Percentiles rank a stretch among this genome's conserved stretches.
Conservation (phyloP, 2,888 invertebrate genomes). For the Torymus texanus region DNA sequence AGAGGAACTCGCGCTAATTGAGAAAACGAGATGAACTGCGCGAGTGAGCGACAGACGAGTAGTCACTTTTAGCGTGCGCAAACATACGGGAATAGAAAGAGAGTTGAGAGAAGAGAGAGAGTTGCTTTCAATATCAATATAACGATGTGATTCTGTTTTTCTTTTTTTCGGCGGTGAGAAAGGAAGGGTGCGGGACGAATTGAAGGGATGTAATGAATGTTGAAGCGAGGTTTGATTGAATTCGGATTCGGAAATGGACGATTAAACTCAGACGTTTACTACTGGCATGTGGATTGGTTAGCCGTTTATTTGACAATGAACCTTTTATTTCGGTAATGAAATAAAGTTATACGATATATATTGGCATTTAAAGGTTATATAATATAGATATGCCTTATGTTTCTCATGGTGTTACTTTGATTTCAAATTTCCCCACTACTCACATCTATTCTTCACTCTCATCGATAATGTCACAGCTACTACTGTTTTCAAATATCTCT, state of each 20-base stretch:
- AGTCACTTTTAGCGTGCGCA: conserved; percentile 43
- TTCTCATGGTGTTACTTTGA: too few relatives aligned
- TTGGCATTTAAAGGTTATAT: too few relatives aligned
- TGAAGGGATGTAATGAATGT: neutral
- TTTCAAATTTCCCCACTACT: too few relatives aligned
- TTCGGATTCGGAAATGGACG: conserved; percentile 16
- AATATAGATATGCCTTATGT: too few relatives aligned
- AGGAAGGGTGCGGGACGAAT: too few relatives aligned
- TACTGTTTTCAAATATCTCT: too few relatives aligned
- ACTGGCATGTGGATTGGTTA: neutral
- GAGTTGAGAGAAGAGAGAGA: neutral
- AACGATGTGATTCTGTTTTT: conserved; percentile 11
- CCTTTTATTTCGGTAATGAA: too few relatives aligned
- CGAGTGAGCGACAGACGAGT: conserved; percentile 8
- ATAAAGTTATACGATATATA: too few relatives aligned
- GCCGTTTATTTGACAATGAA: too few relatives aligned
- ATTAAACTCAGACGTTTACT: conserved; percentile 36
- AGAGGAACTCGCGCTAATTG: conserved; percentile 42
- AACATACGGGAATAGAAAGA: neutral
- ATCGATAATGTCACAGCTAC: too few relatives aligned
- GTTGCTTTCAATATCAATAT: conserved; percentile 48
- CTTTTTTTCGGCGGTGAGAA: neutral
- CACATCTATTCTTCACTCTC: too few relatives aligned
- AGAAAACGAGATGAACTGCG: conserved; percentile 52
- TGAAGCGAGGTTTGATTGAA: conserved; percentile 2